Percentiles rank a stretch among this genome's conserved stretches.
phyloP scores from a whole-genome alignment of 2,888 invertebrate species.

The Pseudoips prasinana region DNA sequence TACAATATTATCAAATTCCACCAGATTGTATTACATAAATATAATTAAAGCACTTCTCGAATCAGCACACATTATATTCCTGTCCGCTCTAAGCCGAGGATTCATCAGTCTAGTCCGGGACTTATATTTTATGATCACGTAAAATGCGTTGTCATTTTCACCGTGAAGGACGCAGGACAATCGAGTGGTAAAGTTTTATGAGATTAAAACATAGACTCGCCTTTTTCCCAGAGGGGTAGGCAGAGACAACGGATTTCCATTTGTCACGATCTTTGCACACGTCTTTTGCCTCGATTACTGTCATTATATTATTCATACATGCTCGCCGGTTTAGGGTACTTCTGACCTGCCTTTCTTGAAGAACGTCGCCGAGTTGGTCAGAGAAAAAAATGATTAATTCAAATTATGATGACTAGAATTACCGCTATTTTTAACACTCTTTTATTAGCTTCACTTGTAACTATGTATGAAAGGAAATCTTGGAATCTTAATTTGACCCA shows the following conservation, averaged over 20 bases:
- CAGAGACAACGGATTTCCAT: no score
- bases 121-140: slow-evolving; percentile 44
- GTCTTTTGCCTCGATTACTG: no score
- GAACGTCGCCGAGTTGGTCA: not conserved
- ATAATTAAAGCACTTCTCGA: no score
- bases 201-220: not conserved
- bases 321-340: no score
- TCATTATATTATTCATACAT: no score
- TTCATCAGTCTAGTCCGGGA: slow-evolving; percentile 31
- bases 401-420: not conserved
- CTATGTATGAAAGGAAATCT: no score
- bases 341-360: not conserved
- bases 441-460: no score
- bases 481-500: no score
- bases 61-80: no score
- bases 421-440: not conserved
- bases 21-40: no score
- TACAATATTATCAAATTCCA: no score
- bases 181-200: slow-evolving; percentile 2
- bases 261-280: no score
- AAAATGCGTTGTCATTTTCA: slow-evolving; percentile 53
- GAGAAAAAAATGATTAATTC: not conserved
- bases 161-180: slow-evolving; percentile 23
- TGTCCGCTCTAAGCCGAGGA: slow-evolving; percentile 3
- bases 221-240: not conserved